phyloP scores from a whole-genome alignment of 2,113 vertebrate species.

The Pelobates fuscus region DNA sequence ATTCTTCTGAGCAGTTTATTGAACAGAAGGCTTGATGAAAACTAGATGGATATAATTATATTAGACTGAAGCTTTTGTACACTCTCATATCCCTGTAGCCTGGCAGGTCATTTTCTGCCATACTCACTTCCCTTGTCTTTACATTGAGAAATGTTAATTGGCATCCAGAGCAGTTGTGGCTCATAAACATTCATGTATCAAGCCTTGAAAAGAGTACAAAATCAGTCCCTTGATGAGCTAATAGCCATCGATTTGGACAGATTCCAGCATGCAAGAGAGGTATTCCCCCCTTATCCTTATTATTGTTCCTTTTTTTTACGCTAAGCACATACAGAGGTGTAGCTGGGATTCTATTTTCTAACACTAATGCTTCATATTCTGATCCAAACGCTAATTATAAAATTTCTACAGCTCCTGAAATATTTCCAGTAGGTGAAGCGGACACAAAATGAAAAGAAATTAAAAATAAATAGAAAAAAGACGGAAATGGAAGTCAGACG shows the following conservation, averaged over 20 bases:
- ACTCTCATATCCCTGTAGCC: slow-evolving; percentile 20
- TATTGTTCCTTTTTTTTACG: background rate
- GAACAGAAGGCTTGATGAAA: slow-evolving; percentile 48
- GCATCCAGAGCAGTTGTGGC: slow-evolving; percentile 33
- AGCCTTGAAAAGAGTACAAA: slow-evolving; percentile 23
- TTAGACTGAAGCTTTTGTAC: slow-evolving; percentile 43
- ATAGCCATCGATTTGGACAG: slow-evolving; percentile 26
- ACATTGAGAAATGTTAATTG: slow-evolving; percentile 50
- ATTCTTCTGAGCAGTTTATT: slow-evolving; percentile 47
- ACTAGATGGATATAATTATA: slow-evolving; percentile 51
- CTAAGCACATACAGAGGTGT: slow-evolving; percentile 29
- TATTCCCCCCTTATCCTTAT: slow-evolving; percentile 21
- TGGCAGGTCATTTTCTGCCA: slow-evolving; percentile 50
- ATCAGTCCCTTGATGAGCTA: slow-evolving; percentile 21
- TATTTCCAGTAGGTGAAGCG: background rate
- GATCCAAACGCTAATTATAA: slow-evolving; percentile 24
- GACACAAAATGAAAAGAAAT: background rate
- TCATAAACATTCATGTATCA: slow-evolving; percentile 48
- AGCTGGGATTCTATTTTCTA: slow-evolving; percentile 6
- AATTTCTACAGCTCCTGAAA: slow-evolving; percentile 12
- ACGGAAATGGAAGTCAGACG: no score
- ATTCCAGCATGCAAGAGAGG: slow-evolving; percentile 23
- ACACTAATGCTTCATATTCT: slow-evolving; percentile 18
- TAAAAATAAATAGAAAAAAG: background rate
- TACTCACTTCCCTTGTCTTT: slow-evolving; percentile 41